These are phyloP conservation scores for Drosophila carrolli DNA, from an alignment of 1,140 invertebrate species.

Conservation along the genomic window DNA sequence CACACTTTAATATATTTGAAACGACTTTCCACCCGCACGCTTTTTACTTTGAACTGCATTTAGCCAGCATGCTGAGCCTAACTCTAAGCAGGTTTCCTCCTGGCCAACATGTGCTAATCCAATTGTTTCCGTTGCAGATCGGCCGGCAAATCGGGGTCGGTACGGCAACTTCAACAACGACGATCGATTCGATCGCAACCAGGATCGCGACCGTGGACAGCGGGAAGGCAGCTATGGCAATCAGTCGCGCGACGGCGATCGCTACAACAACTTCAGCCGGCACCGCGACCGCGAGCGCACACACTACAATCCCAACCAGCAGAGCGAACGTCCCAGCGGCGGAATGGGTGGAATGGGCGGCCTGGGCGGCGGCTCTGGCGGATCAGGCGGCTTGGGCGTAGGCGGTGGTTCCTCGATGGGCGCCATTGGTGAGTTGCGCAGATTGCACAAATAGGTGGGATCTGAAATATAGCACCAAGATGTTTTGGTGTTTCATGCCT, in stretches of 20 bases:
- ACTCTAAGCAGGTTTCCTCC: slow-evolving; percentile 10
- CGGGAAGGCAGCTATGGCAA: slow-evolving; percentile 81
- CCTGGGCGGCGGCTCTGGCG: slow-evolving; percentile 22
- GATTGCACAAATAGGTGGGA: neutral
- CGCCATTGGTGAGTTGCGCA: slow-evolving; percentile 50
- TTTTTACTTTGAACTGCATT: slow-evolving; percentile 40
- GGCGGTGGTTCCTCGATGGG: slow-evolving; percentile 44
- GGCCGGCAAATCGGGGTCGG: slow-evolving; percentile 80
- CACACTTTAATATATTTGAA: slow-evolving; percentile 29
- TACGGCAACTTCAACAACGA: slow-evolving; percentile 84
- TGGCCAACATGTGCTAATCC: slow-evolving; percentile 2
- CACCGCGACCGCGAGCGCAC: slow-evolving; percentile 83
- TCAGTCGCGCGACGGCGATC: slow-evolving; percentile 83
- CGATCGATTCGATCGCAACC: slow-evolving; percentile 76
- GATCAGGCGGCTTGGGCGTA: slow-evolving; percentile 21
- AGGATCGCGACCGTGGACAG: slow-evolving; percentile 74
- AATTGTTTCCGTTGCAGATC: slow-evolving; percentile 50
- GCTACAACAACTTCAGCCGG: slow-evolving; percentile 81
- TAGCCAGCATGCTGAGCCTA: slow-evolving; percentile 43
- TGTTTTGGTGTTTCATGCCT: too few species aligned
- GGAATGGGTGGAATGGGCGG: slow-evolving; percentile 9
- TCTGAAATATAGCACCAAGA: neutral
- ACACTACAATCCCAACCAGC: slow-evolving; percentile 78
- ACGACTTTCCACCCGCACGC: slow-evolving; percentile 28
- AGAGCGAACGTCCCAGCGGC: slow-evolving; percentile 68